These are phyloP conservation scores for Dugesia japonica DNA, from an alignment of 2,888 invertebrate genomes.

Conservation along the genomic window DNA sequence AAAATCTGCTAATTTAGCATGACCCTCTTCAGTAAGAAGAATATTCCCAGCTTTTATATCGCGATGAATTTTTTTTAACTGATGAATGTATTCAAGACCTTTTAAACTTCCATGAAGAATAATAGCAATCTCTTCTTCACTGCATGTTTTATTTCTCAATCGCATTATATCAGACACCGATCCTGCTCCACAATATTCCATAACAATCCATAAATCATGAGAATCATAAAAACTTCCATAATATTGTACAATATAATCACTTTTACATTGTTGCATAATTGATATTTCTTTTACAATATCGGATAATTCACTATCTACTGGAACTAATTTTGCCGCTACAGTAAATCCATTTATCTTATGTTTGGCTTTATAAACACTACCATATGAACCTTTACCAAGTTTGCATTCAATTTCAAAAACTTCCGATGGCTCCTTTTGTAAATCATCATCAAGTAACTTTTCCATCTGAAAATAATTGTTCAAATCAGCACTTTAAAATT, in stretches of 20 bases:
- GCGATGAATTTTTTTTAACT: conserved; percentile 83
- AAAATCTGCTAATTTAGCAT: conserved; percentile 93
- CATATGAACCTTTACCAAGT: conserved; percentile 75
- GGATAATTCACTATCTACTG: conserved; percentile 93
- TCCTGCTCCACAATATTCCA: conserved; percentile 99
- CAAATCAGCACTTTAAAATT: no score
- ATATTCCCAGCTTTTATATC: conserved; percentile 97
- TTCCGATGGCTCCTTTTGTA: conserved; percentile 68
- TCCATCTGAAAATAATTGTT: neutral
- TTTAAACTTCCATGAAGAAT: conserved; percentile 84
- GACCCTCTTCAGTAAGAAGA: conserved; percentile 84
- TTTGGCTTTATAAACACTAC: conserved; percentile 80
- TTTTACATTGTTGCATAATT: conserved; percentile 99
- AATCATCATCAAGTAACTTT: conserved; percentile 30
- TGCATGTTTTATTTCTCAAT: conserved; percentile 80
- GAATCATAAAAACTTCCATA: conserved; percentile 99
- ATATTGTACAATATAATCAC: conserved; percentile 94
- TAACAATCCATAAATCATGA: conserved; percentile 97
- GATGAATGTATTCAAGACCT: conserved; percentile 85
- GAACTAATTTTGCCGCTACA: conserved; percentile 82
- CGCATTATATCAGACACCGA: conserved; percentile 98
- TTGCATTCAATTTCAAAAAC: conserved; percentile 98
- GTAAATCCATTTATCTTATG: conserved; percentile 91
- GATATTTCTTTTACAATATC: conserved; percentile 99
- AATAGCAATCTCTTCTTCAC: conserved; percentile 88